A percentile compares a stretch with the other conserved stretches of the same genome.
Conservation (phyloP, 2,797 vertebrate genomes). For the Sciaenops ocellatus region DNA sequence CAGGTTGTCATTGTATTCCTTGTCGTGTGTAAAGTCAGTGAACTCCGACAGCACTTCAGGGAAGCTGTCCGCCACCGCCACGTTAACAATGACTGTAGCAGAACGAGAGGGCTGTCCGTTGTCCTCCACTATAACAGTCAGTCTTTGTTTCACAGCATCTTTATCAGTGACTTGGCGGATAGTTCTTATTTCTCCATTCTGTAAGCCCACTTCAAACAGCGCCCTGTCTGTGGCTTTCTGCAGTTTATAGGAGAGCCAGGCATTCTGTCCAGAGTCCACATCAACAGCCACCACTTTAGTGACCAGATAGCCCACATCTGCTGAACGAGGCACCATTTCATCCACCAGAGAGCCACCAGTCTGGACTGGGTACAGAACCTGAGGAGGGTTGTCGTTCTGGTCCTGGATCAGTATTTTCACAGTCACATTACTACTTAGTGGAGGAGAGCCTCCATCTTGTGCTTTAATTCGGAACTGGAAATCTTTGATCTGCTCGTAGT, state of each 20-base stretch:
- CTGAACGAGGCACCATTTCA: slow-evolving; percentile 86
- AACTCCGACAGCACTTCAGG: no score
- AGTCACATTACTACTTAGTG: slow-evolving; percentile 72
- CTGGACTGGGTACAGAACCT: no score
- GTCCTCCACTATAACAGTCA: slow-evolving; percentile 85
- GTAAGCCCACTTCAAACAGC: slow-evolving; percentile 86
- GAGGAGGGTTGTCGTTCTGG: slow-evolving; percentile 17
- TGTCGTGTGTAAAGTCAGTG: no score
- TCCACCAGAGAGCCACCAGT: slow-evolving; percentile 59
- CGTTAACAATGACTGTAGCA: slow-evolving; percentile 85
- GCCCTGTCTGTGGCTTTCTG: slow-evolving; percentile 86
- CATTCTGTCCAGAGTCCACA: slow-evolving; percentile 83
- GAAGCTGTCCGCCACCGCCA: slow-evolving; percentile 87
- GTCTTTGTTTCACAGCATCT: slow-evolving; percentile 85
- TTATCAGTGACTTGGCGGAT: slow-evolving; percentile 83
- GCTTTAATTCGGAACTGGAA: no score
- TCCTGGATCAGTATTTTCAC: slow-evolving; percentile 75
- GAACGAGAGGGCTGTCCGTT: slow-evolving; percentile 80
- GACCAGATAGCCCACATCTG: slow-evolving; percentile 89
- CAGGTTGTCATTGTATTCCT: no score
- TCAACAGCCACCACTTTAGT: slow-evolving; percentile 91
- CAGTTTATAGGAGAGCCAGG: slow-evolving; percentile 87
- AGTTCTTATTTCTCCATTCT: slow-evolving; percentile 88
- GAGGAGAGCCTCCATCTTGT: slow-evolving; percentile 84
- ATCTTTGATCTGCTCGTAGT: no score